Percentiles rank a stretch among this genome's conserved stretches.
Conservation (phyloP, 2,888 invertebrate genomes). For the Perdita meconis region DNA sequence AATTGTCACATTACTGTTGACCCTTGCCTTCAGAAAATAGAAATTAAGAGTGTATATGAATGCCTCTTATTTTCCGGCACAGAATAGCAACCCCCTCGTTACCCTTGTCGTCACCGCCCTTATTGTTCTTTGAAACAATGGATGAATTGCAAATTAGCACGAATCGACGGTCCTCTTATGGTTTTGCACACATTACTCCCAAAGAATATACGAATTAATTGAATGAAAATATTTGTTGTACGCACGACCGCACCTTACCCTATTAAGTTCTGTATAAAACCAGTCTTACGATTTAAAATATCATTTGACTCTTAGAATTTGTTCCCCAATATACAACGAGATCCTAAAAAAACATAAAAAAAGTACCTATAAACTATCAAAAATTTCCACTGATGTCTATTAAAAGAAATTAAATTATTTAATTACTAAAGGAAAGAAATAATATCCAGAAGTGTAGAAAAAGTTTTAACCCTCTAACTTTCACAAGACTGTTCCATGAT, state of each 20-base stretch:
- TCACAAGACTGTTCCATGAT: no score
- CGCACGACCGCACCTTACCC: not conserved
- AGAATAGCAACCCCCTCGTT: constrained; percentile 30
- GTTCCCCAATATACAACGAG: no score
- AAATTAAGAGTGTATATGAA: constrained; percentile 22
- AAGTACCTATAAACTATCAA: no score
- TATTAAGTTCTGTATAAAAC: constrained; percentile 15
- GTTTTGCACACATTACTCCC: constrained; percentile 27
- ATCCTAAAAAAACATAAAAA: no score
- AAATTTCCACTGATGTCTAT: no score
- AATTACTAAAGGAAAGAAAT: no score
- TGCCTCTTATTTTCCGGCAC: constrained; percentile 18
- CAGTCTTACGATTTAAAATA: not conserved
- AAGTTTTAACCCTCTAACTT: no score
- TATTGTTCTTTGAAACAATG: constrained; percentile 58
- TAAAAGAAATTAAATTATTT: no score
- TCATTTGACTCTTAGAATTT: no score
- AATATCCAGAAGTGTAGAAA: no score
- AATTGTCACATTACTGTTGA: not conserved
- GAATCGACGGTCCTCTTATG: constrained; percentile 32
- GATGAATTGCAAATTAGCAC: constrained; percentile 59
- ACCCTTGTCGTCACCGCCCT: constrained; percentile 43
- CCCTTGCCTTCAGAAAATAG: constrained; percentile 5
- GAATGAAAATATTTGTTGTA: constrained; percentile 39
- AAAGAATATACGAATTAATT: constrained; percentile 37